These are phyloP conservation scores for Silurus lanzhouensis DNA, from an alignment of 2,797 vertebrate species.

Conservation along the genomic window DNA sequence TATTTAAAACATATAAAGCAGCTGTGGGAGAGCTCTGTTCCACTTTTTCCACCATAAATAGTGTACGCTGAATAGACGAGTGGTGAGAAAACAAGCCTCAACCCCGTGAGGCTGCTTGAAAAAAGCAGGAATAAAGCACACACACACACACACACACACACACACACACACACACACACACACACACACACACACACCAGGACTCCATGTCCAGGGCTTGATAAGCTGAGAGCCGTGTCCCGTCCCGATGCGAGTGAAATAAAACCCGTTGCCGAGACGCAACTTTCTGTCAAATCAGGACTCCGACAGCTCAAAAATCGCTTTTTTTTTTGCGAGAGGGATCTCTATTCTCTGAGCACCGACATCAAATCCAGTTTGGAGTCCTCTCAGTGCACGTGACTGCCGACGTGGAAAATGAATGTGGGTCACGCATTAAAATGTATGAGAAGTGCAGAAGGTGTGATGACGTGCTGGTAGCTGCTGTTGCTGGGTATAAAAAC, in stretches of 20 bases:
- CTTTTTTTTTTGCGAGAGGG: neutral
- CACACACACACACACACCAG: neutral
- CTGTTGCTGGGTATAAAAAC: slow-evolving; percentile 63
- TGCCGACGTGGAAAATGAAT: slow-evolving; percentile 62
- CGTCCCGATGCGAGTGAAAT: slow-evolving; percentile 28
- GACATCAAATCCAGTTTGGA: slow-evolving; percentile 51
- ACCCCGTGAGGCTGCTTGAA: slow-evolving; percentile 29
- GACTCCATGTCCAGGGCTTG: slow-evolving; percentile 32
- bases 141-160: too few species aligned
- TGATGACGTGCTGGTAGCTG: slow-evolving; percentile 69
- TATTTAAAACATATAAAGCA: slow-evolving; percentile 46
- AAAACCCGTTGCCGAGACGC: neutral
- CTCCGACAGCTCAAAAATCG: slow-evolving; percentile 29
- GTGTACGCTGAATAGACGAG: slow-evolving; percentile 49
- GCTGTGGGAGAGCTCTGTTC: slow-evolving; percentile 43
- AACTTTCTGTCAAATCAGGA: slow-evolving; percentile 19
- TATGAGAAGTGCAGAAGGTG: slow-evolving; percentile 70
- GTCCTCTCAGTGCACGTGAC: slow-evolving; percentile 55
- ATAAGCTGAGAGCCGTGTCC: slow-evolving; percentile 35
- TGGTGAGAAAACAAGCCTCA: slow-evolving; percentile 37
- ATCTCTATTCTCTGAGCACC: slow-evolving; percentile 45
- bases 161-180: too few species aligned
- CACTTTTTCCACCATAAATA: slow-evolving; percentile 53
- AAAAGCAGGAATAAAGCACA: slow-evolving; percentile 32
- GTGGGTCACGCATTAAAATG: slow-evolving; percentile 78